Base-by-base conservation (phyloP, 1,140 invertebrate species). In the Danaus melanippus region DNA sequence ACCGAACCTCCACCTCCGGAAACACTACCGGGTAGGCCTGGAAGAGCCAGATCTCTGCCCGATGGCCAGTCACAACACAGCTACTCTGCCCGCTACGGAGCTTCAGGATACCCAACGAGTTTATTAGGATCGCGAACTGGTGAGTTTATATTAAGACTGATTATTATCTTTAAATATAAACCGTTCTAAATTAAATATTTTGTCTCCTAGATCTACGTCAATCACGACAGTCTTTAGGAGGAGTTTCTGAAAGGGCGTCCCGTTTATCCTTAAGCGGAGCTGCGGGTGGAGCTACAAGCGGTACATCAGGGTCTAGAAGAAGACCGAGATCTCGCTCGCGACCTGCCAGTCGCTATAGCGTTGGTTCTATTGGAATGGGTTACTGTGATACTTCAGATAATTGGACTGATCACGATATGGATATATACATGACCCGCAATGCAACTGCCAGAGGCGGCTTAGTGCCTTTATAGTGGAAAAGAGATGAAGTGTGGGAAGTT, bases 331-430 rank as follows among this genome's bases (percentile, higher is more conserved):
- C 90, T 48, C 84, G 91, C 66, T 91, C 91, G 41, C 76, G 89
- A 42, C 89, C 89, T 0, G 87, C 88, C 53, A 90, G 89, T 68
- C 77, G 86, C 56, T 87, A 87, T 62, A 83, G 79, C 60, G 76
- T 84, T 44, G 93, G 95, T 67, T 95, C 93, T 7, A 87, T 95
- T 46, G 95, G 94, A 66, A 93, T 95, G 83, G 83, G 82, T 58
- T 95, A 94, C 76, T 92, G 93, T 74, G 95, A 96, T 72, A 95
- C 93, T 70, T 93, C 93, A 42, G 93, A 96, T 76, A 96, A 96
- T 77, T 97, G 95, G 95, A 97, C 96, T 50, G 96, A 97, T 82
- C 95, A 97, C 77, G 96, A 97, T 76, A 96, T 97, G 93, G 96
- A 97, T 66, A 96, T 97, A 69, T 97, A 97, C 84, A 96, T 96